phyloP scores from a whole-genome alignment of 2,113 vertebrate genomes.

The Oreochromis tanganicae region DNA sequence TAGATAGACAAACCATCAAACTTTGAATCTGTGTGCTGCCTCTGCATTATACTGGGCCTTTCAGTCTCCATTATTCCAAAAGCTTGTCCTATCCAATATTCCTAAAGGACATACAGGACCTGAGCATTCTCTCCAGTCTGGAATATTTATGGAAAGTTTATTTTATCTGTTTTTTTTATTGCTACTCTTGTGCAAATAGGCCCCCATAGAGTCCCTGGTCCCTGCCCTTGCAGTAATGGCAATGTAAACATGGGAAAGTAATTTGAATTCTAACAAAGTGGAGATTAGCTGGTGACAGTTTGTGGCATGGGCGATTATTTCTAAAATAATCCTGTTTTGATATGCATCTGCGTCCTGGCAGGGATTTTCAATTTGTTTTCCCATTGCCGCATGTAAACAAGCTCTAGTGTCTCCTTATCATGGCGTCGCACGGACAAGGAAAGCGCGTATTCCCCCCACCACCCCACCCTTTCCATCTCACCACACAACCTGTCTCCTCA shows the following conservation, averaged over 20 bases:
- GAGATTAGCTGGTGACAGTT: constrained; percentile 78
- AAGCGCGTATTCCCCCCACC: constrained; percentile 42
- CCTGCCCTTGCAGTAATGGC: constrained; percentile 70
- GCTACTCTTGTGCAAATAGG: constrained; percentile 70
- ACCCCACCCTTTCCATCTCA: constrained; percentile 20
- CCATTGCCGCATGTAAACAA: constrained; percentile 80
- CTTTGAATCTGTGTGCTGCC: constrained; percentile 32
- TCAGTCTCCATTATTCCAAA: constrained; percentile 46
- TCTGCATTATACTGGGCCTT: constrained; percentile 18
- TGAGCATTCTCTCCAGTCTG: constrained; percentile 55
- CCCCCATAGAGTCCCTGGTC: constrained; percentile 61
- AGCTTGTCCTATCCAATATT: constrained; percentile 52
- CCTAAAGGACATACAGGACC: constrained; percentile 53
- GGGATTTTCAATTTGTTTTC: constrained; percentile 82
- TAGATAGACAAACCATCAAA: constrained; percentile 5
- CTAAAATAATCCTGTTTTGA: constrained; percentile 83
- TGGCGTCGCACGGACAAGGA: constrained; percentile 66
- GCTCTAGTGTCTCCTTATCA: constrained; percentile 79
- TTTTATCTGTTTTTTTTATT: constrained; percentile 72
- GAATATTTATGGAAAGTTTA: constrained; percentile 72
- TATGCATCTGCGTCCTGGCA: constrained; percentile 80
- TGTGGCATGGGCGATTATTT: constrained; percentile 78
- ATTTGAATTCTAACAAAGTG: constrained; percentile 83
- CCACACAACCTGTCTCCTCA: constrained; percentile 51
- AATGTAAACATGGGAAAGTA: constrained; percentile 78